These are phyloP conservation scores for Clamator glandarius DNA, from an alignment of 2,797 vertebrate genomes.

Conservation along the genomic window DNA sequence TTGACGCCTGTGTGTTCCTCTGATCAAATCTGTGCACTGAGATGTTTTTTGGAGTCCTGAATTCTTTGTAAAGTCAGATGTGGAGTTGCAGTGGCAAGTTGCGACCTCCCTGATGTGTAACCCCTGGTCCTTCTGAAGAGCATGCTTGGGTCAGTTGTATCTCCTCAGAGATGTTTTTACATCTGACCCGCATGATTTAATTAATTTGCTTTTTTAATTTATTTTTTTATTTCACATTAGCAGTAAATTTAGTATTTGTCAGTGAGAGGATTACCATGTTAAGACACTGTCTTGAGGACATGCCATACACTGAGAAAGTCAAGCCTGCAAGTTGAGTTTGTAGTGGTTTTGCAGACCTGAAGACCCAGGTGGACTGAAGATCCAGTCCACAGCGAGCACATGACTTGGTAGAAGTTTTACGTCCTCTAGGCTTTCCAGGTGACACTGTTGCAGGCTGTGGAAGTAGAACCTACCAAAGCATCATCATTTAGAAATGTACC, in stretches of 20 bases:
- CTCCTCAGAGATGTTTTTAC: not conserved
- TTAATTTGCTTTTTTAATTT: not conserved
- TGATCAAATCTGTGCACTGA: not conserved
- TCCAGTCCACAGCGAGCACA: not conserved
- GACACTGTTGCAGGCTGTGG: not conserved
- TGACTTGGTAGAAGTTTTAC: not conserved
- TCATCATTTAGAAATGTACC: not conserved
- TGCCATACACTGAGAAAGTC: fast-evolving
- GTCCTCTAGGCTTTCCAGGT: not conserved
- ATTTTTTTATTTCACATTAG: not conserved
- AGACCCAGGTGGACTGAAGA: not conserved
- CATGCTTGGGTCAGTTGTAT: not conserved
- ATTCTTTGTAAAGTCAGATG: not conserved
- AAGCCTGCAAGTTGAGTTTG: not conserved
- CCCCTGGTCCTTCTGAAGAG: not conserved
- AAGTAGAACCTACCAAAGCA: not conserved
- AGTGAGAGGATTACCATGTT: not conserved
- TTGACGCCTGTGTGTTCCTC: not conserved
- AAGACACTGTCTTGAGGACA: not conserved
- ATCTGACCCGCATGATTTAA: not conserved
- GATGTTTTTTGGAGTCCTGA: not conserved
- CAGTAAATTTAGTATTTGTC: not conserved
- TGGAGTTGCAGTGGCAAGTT: not conserved
- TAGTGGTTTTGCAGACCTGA: not conserved
- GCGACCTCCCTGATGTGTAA: not conserved